Evolutionary conservation across 2,113 vertebrate species (phyloP), one percentile per base, ranked within the genome.

Genomic region (Phainopepla nitens): DNA sequence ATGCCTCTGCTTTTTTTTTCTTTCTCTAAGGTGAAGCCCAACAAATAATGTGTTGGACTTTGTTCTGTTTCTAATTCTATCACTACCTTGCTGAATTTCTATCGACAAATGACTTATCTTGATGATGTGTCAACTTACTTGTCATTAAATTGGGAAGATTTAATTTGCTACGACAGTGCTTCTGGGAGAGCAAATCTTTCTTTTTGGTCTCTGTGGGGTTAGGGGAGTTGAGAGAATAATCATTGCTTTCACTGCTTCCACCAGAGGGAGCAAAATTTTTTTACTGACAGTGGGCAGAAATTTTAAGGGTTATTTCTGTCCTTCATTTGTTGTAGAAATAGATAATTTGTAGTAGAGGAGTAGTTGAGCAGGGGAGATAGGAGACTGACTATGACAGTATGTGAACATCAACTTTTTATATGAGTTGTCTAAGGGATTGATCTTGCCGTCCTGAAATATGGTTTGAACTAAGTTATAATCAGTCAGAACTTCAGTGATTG

Each of bases 231-330:
- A 44, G 64, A 77, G 47, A 72, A 27, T n/a, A 17, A 45, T 47
- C 19, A 58, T 83, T 66, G 19, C 39, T 39, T 90, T 92, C 20
- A 11, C 11, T 78, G 39, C 56, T 87, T 86, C 94, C 93, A 87
- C 64, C 82, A 93, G 94, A 93, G 94, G 94, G 93, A 93, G 91
- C 89, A 97, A 76, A 83, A 9, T 41, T 96, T 90, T 57, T 24
- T 56, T 22, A 41, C 33, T 39, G 33, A 73, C 62, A 79, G 70
- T 62, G 4, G 7, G 33, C 44, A 70, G 92, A 89, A 91, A 36
- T 60, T 20, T 3, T 18, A 16, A 23, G 27, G 19, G 6, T 62
- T 90, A 13, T 69, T 90, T 29, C 21, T 89, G n/a, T 27, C 51
- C 44, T 86, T 90, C 14, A 24, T 88, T 90, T 92, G 51, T 31